These are phyloP conservation scores for Myiozetetes cayanensis DNA, from an alignment of 2,113 vertebrate species.

Conservation along the genomic window DNA sequence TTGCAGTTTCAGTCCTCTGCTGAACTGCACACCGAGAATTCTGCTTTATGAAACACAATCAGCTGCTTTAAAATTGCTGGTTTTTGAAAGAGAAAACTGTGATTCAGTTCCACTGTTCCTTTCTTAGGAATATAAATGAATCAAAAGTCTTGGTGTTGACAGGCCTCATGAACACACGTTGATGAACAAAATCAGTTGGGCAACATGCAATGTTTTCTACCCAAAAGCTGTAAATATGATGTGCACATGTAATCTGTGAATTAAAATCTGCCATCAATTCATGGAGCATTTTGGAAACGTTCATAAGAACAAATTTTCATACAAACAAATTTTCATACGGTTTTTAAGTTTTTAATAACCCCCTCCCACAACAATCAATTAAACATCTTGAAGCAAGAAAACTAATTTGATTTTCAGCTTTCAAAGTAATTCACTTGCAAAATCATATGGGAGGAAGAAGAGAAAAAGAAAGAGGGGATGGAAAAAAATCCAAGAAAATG, in stretches of 20 bases:
- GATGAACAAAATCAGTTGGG: neutral
- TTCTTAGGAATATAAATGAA: neutral
- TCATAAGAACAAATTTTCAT: neutral
- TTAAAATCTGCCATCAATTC: neutral
- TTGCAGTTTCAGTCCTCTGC: neutral
- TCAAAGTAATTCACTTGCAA: neutral
- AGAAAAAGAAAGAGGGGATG: fast-evolving
- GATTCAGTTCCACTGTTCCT: neutral
- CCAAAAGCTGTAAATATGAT: neutral
- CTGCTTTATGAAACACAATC: neutral
- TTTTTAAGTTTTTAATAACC: neutral
- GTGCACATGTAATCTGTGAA: neutral
- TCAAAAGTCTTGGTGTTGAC: neutral
- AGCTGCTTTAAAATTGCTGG: neutral
- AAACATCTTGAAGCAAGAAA: neutral
- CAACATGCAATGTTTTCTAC: neutral
- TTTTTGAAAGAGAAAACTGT: neutral
- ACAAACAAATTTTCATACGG: neutral
- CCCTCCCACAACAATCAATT: fast-evolving
- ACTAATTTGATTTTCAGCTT: neutral
- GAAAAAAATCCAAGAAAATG: neutral
- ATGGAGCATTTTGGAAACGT: neutral
- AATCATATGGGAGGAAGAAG: neutral
- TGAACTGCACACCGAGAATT: neutral
- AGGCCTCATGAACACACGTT: neutral